Percentiles rank a stretch among this genome's conserved stretches.
phyloP scores from a whole-genome alignment of 2,113 vertebrate genomes.

The Percina caprodes region DNA sequence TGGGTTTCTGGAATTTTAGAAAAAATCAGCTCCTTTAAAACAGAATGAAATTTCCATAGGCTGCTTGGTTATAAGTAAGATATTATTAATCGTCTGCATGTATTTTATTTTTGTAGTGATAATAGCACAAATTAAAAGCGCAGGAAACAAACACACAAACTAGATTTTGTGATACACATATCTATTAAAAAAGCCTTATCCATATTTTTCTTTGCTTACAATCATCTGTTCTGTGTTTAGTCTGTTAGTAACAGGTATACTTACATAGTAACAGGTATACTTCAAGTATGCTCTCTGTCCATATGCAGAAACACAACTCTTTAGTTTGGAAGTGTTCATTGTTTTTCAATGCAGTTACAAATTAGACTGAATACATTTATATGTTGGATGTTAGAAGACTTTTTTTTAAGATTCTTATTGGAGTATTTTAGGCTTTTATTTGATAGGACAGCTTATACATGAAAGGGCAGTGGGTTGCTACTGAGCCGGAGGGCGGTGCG shows the following conservation, averaged over 20 bases:
- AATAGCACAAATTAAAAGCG: not conserved
- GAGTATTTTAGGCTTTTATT: too few relatives aligned
- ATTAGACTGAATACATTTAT: not conserved
- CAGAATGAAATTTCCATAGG: slow-evolving; percentile 32
- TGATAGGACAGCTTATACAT: too few relatives aligned
- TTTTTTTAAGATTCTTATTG: too few relatives aligned
- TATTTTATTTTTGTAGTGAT: too few relatives aligned
- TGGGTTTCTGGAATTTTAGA: slow-evolving; percentile 30
- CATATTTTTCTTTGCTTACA: slow-evolving; percentile 10
- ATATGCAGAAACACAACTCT: not conserved
- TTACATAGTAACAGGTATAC: not conserved
- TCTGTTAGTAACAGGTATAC: not conserved
- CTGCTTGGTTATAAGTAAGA: slow-evolving; percentile 22
- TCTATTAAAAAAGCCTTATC: not conserved
- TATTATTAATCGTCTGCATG: slow-evolving; percentile 5
- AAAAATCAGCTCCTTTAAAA: slow-evolving; percentile 35
- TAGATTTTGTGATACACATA: not conserved
- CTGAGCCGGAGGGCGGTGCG: too few relatives aligned
- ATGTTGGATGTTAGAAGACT: not conserved
- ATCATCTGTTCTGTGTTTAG: slow-evolving; percentile 29
- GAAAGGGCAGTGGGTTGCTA: too few relatives aligned
- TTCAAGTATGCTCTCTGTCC: not conserved
- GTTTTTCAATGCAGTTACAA: not conserved
- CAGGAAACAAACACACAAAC: not conserved
- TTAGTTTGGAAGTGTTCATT: not conserved